Base-by-base conservation (phyloP, 1,140 invertebrate species). In the Aricia agestis region DNA sequence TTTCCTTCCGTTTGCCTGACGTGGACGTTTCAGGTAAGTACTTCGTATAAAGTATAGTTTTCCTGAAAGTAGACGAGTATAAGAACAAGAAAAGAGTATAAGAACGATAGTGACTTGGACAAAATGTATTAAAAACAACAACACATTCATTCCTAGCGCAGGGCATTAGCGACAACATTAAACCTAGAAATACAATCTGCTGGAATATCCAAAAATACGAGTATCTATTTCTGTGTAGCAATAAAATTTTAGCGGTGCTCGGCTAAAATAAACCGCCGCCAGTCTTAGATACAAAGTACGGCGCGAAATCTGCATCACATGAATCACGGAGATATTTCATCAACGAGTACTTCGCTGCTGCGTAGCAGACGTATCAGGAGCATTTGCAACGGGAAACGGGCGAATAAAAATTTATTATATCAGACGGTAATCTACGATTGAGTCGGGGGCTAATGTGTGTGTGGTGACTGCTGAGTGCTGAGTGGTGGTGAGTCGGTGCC, bases 401-500 rank as follows among this genome's bases (percentile, higher is more conserved):
- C 19, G 59, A 63, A 63, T 63, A 63, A 63, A 63, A 25, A 63
- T 59, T 59, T 59, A 59, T 25, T 25, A 25, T 25, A 25, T 25
- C 25, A 25, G 25, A 59, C 15, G 59, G 18, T 19, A 63, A 63
- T 63, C 59, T 59, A 69, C 17, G 31, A 36, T 18, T 18, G 36
- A 11, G 6, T 52, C 45, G 68, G 69, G 65, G 67, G 65, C 67
- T 74, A 72, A 76, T 74, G 74, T 74, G 76, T 73, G 71, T 75
- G 74, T 75, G 72, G 36, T 36, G 36, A 36, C 36, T 36, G 36
- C 0, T 36, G 36, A 36, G 36, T 9, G 36, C 2, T 25, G 25
- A 25, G 25, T 36, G 70, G 73, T 74, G 69, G 77, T 76, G 61
- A 52, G 45, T 52, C 45, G 10, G 70, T 74, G 79, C 74, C 81